phyloP scores from a whole-genome alignment of 2,113 vertebrate genomes.

The Parus major region DNA sequence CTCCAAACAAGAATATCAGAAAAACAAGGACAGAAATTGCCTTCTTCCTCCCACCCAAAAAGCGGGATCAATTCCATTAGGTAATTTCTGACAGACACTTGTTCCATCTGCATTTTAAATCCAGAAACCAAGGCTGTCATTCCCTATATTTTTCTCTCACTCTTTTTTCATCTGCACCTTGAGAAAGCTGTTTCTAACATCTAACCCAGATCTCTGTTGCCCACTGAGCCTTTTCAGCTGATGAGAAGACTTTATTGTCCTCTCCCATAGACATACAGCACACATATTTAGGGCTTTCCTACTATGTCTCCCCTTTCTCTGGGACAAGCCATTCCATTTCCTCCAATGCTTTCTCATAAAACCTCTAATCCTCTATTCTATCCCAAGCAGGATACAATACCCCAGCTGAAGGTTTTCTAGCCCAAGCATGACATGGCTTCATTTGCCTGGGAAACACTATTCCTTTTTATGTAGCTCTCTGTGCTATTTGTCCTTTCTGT shows the following conservation, averaged over 20 bases:
- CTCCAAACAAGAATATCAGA: not conserved
- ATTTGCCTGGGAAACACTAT: not conserved
- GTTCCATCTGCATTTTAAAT: not conserved
- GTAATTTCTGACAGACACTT: not conserved
- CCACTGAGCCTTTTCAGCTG: not conserved
- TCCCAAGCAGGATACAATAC: not conserved
- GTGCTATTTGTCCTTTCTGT: not conserved
- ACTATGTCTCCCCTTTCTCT: not conserved
- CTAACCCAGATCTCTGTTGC: not conserved
- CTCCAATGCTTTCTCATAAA: not conserved
- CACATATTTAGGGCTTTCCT: not conserved
- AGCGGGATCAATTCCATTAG: not conserved
- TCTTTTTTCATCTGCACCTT: not conserved
- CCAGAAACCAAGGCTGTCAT: not conserved
- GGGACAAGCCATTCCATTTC: not conserved
- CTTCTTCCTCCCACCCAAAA: not conserved
- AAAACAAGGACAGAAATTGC: not conserved
- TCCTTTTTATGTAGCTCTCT: not conserved
- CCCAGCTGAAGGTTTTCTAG: not conserved
- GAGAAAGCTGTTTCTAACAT: not conserved
- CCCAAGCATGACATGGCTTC: not conserved
- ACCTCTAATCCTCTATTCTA: not conserved
- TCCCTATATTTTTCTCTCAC: not conserved
- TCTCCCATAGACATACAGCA: not conserved
- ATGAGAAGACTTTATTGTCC: not conserved